Conservation (phyloP, 1,140 invertebrate species). For the Drosophila nigromelanica region DNA sequence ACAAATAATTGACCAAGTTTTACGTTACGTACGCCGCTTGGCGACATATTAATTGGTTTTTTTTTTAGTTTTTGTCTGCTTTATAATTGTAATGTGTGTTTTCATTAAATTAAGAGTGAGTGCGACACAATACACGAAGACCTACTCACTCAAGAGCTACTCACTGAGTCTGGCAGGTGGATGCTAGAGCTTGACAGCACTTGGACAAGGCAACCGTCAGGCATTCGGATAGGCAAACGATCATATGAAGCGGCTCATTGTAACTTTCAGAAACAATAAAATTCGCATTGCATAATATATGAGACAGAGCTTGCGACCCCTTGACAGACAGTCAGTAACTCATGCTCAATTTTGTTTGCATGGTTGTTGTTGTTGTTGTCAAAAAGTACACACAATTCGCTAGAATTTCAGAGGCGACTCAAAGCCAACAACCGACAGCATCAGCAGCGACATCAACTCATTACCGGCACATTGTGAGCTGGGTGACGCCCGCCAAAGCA, state of each 20-base stretch:
- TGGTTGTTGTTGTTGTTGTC: slow-evolving; percentile 13
- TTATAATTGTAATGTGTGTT: slow-evolving; percentile 52
- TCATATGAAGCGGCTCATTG: slow-evolving; percentile 47
- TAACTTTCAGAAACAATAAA: slow-evolving; percentile 67
- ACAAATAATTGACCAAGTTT: neutral
- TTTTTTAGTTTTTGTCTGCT: slow-evolving; percentile 5
- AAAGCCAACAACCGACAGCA: neutral
- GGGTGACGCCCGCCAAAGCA: neutral
- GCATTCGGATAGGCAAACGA: slow-evolving; percentile 9
- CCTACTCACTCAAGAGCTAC: neutral
- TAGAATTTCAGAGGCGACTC: slow-evolving; percentile 29
- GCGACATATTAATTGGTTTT: neutral
- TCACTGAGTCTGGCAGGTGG: slow-evolving; percentile 30
- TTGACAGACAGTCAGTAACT: slow-evolving; percentile 48
- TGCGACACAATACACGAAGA: slow-evolving; percentile 6
- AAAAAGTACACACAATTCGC: slow-evolving; percentile 26
- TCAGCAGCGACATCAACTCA: slow-evolving; percentile 33
- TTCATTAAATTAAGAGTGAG: slow-evolving; percentile 20
- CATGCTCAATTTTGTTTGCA: neutral
- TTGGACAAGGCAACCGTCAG: slow-evolving; percentile 18
- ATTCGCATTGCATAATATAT: slow-evolving; percentile 64
- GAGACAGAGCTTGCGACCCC: slow-evolving; percentile 36
- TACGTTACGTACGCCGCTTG: neutral
- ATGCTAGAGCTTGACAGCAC: slow-evolving; percentile 48
- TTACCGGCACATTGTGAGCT: slow-evolving; percentile 56